These are phyloP conservation scores for Regulus satrapa DNA, from an alignment of 2,113 vertebrate genomes.

Conservation along the genomic window DNA sequence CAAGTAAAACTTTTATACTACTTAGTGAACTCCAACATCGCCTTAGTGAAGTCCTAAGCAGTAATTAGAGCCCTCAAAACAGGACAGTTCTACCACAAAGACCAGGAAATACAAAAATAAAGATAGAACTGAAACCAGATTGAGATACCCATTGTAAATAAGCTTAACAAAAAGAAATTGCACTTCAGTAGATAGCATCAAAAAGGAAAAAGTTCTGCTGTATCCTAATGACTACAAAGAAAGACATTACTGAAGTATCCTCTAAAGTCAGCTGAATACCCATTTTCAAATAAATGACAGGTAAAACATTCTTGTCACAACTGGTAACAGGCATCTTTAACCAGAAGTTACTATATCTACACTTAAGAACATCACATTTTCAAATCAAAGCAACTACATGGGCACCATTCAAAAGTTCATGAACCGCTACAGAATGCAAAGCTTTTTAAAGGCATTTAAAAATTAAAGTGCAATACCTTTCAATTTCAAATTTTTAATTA, in stretches of 20 bases:
- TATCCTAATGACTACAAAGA: not conserved
- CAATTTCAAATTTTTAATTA: not conserved
- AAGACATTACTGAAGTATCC: not conserved
- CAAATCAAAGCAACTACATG: not conserved
- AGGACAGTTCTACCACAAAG: not conserved
- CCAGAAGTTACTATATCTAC: not conserved
- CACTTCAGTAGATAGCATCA: not conserved
- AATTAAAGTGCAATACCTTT: not conserved
- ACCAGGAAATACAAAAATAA: not conserved
- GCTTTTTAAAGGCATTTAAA: not conserved
- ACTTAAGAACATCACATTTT: not conserved
- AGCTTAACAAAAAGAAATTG: not conserved
- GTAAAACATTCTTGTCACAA: not conserved
- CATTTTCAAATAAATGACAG: not conserved
- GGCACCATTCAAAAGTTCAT: not conserved
- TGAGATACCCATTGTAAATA: not conserved
- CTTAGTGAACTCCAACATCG: not conserved
- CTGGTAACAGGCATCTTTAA: not conserved
- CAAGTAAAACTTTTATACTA: not conserved
- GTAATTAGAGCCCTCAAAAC: not conserved
- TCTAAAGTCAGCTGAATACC: not conserved
- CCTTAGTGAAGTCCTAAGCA: not conserved
- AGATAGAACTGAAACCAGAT: not conserved
- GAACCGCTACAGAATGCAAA: not conserved
- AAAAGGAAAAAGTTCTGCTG: not conserved